phyloP scores from a whole-genome alignment of 2,888 invertebrate genomes.

The Calameuta pallipes region DNA sequence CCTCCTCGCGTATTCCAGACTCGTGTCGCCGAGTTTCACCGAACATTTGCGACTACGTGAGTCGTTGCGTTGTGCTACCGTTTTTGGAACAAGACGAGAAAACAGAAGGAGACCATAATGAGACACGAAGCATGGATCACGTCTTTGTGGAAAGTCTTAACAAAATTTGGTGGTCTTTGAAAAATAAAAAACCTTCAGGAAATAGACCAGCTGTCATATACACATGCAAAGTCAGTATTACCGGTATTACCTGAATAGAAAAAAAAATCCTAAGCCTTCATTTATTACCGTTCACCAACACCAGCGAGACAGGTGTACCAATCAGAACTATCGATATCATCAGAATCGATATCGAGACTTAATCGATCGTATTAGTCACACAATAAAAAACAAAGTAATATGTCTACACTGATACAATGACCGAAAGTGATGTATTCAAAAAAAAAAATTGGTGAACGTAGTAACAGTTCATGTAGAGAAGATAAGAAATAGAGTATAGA shows the following conservation, averaged over 20 bases:
- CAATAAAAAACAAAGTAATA: not conserved
- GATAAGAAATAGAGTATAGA: not conserved
- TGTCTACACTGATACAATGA: not conserved
- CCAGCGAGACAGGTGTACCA: not conserved
- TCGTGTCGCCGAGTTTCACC: slow-evolving; percentile 59
- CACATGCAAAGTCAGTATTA: not conserved
- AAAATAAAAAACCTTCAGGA: not conserved
- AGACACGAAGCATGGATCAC: not conserved
- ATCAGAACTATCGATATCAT: not conserved
- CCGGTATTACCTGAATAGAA: not conserved
- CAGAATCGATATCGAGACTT: not conserved
- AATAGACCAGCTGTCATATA: not conserved
- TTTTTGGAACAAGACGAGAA: not conserved
- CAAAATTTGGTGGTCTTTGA: not conserved
- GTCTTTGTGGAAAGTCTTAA: not conserved
- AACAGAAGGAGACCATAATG: not conserved
- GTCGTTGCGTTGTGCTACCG: slow-evolving; percentile 9
- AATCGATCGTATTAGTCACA: not conserved
- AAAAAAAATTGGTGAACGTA: not conserved
- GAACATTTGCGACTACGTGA: slow-evolving; percentile 43
- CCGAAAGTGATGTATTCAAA: not conserved
- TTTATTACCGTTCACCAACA: not conserved
- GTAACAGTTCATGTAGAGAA: not conserved
- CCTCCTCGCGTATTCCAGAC: slow-evolving; percentile 58
- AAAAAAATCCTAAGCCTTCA: not conserved